Evolutionary conservation across 2,888 invertebrate species (phyloP), one percentile per base, ranked within the genome.

Genomic region (Phortica okadai): DNA sequence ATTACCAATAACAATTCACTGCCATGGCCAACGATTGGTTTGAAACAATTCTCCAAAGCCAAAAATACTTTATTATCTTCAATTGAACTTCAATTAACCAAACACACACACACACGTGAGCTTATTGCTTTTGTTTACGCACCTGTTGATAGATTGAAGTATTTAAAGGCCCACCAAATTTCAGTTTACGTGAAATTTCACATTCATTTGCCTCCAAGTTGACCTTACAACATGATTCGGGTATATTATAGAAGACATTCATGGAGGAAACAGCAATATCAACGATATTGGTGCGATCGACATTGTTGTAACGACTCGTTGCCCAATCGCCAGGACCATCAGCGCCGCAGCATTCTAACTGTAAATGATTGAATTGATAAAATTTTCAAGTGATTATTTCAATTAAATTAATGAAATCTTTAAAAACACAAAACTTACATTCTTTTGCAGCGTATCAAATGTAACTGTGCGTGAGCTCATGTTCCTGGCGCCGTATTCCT

Each of bases 321-420:
- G 93, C 93, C 96, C 96, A 96, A 90, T 96, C 96, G 0, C 91
- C 91, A 2, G 95, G 95, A 66, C 93, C 93, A 82, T 93, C 93
- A 2, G 95, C 95, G 33, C 97, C 97, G 89, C 97, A 97, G 88
- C 97, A 97, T 82, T 94, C 91, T 78, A 97, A 92, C 95, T 95
- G 87, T 75, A 83, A 82, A 5, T n/a, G 8, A 11, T 50, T 50
- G 2, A 21, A 8, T 11, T 74, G 74, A 75, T 0, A 73, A 14
- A 64, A 21, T 59, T 8, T 21, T 7, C n/a, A 33, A 56, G 44
- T 14, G 16, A 44, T 70, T 41, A 62, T 10, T 16, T 58, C 10
- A 56, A 6, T 70, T 59, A 11, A 42, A 56, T 41, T 7, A 77
- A 74, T 25, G 7, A 7, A 69, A 69, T 56, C n/a, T n/a, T n/a